phyloP scores from a whole-genome alignment of 2,888 invertebrate genomes.

The Liodrosophila aerea region DNA sequence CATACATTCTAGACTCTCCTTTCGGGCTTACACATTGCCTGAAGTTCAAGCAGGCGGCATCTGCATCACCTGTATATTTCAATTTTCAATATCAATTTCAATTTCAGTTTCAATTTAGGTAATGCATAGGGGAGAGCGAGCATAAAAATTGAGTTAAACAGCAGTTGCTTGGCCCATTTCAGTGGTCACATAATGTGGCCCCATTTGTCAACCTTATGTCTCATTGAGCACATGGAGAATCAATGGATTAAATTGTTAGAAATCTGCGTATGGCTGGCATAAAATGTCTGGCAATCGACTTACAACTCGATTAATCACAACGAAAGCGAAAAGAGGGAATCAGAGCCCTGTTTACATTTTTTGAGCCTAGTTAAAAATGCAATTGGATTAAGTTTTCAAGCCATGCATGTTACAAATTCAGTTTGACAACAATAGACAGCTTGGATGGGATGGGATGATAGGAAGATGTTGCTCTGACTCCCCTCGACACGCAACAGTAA shows the following conservation, averaged over 20 bases:
- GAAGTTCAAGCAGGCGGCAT: slow-evolving; percentile 38
- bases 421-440: slow-evolving; percentile 44
- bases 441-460: slow-evolving; percentile 7
- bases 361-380: slow-evolving; percentile 22
- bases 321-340: slow-evolving; percentile 2
- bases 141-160: slow-evolving; percentile 67
- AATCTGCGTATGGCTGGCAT: slow-evolving; percentile 11
- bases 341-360: no score
- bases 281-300: slow-evolving; percentile 25
- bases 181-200: not conserved
- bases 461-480: slow-evolving; percentile 20
- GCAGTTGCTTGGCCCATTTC: slow-evolving; percentile 26
- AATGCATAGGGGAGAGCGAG: slow-evolving; percentile 31
- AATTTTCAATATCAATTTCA: slow-evolving; percentile 32
- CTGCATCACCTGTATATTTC: slow-evolving; percentile 39
- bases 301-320: slow-evolving; percentile 49
- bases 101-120: slow-evolving; percentile 59
- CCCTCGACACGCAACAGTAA: slow-evolving; percentile 58
- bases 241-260: slow-evolving; percentile 21
- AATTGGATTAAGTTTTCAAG: slow-evolving; percentile 62
- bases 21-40: slow-evolving; percentile 18
- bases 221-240: slow-evolving; percentile 48
- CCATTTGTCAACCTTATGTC: slow-evolving; percentile 55
- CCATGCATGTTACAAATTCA: slow-evolving; percentile 39
- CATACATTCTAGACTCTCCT: slow-evolving; percentile 3